A percentile compares a stretch with the other conserved stretches of the same genome.
Evolutionary conservation across 35 echinoderm and acorn worm species (phyloP).

Genomic region (Ophiothrix spiculata): DNA sequence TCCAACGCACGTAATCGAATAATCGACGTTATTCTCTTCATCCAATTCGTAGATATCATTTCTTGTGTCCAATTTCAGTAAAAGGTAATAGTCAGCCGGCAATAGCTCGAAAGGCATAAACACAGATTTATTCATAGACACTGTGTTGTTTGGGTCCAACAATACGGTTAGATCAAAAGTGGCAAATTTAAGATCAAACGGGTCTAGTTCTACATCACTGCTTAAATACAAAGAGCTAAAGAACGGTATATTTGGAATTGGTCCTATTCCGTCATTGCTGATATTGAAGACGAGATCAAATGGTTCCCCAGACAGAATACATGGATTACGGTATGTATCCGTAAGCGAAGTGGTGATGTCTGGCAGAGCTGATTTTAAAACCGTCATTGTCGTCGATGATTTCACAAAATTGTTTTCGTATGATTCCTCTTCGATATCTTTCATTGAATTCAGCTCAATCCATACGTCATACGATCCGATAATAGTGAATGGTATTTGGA

Average conservation of each 20-base stretch:
- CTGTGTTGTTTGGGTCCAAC: not conserved
- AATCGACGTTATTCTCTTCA: constrained; percentile 36
- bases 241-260: constrained; percentile 5
- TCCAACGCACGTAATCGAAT: not conserved
- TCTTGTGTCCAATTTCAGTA: constrained; percentile 39
- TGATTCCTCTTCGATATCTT: no score
- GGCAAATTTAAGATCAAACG: constrained; percentile 26
- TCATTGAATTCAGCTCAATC: no score
- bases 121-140: not conserved
- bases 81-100: constrained; percentile 37
- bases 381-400: no score
- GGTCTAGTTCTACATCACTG: constrained; percentile 31
- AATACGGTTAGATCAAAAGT: not conserved
- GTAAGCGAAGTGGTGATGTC: no score
- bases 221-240: constrained; percentile 44
- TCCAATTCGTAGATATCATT: constrained; percentile 39
- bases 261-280: constrained; percentile 23
- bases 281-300: constrained; percentile 24
- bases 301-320: no score
- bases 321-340: no score
- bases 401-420: constrained; percentile 14
- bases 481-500: no score
- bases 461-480: no score
- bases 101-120: constrained; percentile 48
- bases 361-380: no score